phyloP scores from a whole-genome alignment of 2,888 invertebrate genomes.

The Plebejus anna region DNA sequence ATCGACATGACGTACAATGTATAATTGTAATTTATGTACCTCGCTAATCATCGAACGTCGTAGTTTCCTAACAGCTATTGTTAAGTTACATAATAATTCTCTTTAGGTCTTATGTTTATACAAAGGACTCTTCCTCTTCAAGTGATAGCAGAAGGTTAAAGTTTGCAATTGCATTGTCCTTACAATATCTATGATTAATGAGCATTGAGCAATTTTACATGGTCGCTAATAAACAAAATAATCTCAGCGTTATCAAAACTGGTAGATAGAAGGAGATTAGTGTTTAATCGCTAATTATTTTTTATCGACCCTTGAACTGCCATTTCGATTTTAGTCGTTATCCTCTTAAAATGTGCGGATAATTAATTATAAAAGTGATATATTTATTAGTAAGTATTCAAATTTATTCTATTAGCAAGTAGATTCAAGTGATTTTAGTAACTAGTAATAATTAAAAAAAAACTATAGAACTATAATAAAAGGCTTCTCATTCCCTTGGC shows the following conservation, averaged over 20 bases:
- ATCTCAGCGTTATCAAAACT: conserved; percentile 2
- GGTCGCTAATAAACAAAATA: conserved; percentile 1
- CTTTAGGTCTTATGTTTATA: too few species aligned
- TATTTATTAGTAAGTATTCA: neutral
- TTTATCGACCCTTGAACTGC: conserved; percentile 4
- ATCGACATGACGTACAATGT: neutral
- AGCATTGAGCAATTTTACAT: neutral
- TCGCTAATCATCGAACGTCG: neutral
- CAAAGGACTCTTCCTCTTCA: too few species aligned
- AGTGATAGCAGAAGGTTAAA: neutral
- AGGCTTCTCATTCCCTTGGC: too few species aligned
- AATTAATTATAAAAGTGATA: neutral
- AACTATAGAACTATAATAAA: too few species aligned
- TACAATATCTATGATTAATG: neutral
- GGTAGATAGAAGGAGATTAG: conserved; percentile 10
- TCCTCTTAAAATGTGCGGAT: conserved; percentile 33
- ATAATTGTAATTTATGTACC: too few species aligned
- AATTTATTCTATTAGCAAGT: too few species aligned
- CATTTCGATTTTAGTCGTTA: neutral
- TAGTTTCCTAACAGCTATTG: neutral
- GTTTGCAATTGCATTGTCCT: neutral
- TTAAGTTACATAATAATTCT: neutral
- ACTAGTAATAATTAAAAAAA: too few species aligned
- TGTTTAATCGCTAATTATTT: conserved; percentile 24
- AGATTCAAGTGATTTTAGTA: too few species aligned